phyloP scores from a whole-genome alignment of 2,113 vertebrate genomes.

The Mesembrinibis cayennensis region DNA sequence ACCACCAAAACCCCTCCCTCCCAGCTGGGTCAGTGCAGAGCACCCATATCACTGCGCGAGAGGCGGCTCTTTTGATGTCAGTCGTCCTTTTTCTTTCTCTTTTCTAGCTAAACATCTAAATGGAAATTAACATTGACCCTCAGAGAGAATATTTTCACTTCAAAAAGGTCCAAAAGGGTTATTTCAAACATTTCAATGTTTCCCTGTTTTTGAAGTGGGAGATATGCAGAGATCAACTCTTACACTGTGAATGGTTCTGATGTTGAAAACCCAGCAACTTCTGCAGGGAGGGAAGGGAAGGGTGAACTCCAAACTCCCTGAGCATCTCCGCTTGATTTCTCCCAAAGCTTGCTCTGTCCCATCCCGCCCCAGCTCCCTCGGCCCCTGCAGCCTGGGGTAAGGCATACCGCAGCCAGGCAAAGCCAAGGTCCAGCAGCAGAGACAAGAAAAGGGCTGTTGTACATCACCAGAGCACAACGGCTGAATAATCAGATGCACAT shows the following conservation, averaged over 20 bases:
- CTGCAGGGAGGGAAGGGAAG: not conserved
- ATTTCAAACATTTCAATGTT: not conserved
- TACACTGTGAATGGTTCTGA: not conserved
- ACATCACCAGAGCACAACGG: not conserved
- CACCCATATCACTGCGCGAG: accelerated
- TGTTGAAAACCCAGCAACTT: accelerated
- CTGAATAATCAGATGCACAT: not conserved
- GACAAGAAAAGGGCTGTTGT: not conserved
- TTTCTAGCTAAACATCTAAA: not conserved
- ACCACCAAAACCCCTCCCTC: not conserved
- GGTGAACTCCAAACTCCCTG: not conserved
- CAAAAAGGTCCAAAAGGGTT: not conserved
- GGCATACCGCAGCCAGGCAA: accelerated
- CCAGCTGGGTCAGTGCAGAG: not conserved
- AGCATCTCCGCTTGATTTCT: not conserved
- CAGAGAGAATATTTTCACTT: not conserved
- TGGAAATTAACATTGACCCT: not conserved
- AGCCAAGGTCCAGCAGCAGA: not conserved
- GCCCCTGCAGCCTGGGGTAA: not conserved
- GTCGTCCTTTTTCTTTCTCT: not conserved
- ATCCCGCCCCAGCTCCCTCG: not conserved
- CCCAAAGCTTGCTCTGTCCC: not conserved
- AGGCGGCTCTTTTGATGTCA: not conserved
- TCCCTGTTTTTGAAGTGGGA: not conserved
- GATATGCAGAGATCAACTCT: not conserved